Evolutionary conservation across 2,797 vertebrate species (phyloP).

Genomic region (Varecia variegata): DNA sequence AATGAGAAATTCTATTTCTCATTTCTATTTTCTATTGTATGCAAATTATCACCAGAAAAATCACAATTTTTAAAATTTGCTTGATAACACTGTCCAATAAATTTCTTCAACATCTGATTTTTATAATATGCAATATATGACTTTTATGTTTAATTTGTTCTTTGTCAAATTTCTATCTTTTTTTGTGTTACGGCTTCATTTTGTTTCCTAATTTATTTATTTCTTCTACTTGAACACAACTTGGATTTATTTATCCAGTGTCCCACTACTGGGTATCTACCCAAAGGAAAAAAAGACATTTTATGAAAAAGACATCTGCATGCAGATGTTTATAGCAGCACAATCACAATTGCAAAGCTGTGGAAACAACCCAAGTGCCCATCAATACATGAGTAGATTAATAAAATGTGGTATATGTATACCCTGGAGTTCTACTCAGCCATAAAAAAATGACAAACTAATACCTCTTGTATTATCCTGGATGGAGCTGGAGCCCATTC

Average conservation of each 20-base stretch:
- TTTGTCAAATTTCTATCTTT: background rate
- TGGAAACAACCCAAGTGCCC: no score
- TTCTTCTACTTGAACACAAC: background rate
- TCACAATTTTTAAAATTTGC: background rate
- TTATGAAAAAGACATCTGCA: no score
- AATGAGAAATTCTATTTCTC: background rate
- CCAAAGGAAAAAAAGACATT: no score
- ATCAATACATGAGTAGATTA: no score
- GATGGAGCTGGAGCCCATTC: no score
- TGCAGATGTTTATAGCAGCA: no score
- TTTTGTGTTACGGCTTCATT: background rate
- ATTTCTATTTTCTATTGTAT: constrained; percentile 7
- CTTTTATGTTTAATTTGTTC: constrained; percentile 29
- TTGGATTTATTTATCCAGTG: background rate
- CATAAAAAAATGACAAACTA: no score
- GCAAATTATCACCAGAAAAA: background rate
- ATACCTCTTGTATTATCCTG: no score
- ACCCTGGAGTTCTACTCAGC: no score
- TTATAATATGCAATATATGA: background rate
- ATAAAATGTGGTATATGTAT: no score
- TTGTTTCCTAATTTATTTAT: constrained; percentile 14
- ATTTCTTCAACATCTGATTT: background rate
- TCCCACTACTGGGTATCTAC: no score
- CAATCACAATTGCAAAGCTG: no score
- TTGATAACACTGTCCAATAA: background rate